phyloP scores from a whole-genome alignment of 2,888 invertebrate species.

The Psococerastis gibbosa region DNA sequence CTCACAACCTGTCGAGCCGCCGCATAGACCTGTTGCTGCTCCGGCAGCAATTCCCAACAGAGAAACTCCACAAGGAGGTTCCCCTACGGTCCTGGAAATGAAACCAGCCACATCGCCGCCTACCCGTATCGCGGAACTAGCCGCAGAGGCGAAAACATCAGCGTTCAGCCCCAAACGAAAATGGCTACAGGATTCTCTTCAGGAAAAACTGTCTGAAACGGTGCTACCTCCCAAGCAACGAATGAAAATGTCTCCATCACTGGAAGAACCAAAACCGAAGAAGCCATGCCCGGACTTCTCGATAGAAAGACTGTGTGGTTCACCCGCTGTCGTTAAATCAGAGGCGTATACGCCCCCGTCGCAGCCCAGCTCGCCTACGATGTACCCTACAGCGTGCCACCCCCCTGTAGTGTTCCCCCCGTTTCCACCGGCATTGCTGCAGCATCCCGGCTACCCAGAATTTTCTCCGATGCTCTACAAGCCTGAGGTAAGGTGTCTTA shows the following conservation, averaged over 20 bases:
- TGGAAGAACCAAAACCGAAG: background rate
- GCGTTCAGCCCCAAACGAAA: conserved; percentile 8
- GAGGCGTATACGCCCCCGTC: background rate
- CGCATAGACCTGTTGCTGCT: conserved; percentile 4
- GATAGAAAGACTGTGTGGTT: conserved; percentile 3
- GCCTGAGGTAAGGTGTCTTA: background rate
- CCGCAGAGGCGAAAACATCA: background rate
- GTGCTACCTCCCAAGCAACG: background rate
- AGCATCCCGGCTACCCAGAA: background rate
- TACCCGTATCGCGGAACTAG: background rate
- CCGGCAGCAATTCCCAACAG: too few relatives aligned
- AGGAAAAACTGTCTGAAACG: conserved; percentile 1
- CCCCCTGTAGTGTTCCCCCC: background rate
- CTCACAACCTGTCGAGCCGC: conserved; percentile 9
- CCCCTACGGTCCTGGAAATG: too few relatives aligned
- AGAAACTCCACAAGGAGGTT: too few relatives aligned
- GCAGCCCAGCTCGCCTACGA: background rate
- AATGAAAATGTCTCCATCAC: background rate
- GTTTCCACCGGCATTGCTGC: conserved; percentile 4
- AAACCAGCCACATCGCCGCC: conserved; percentile 1
- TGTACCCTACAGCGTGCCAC: background rate
- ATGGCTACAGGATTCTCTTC: conserved; percentile 8
- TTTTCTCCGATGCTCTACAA: background rate
- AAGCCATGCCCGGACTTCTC: conserved; percentile 1
- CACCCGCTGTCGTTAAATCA: background rate